These are phyloP conservation scores for Arge pagana DNA, from an alignment of 2,888 invertebrate genomes.

Conservation along the genomic window DNA sequence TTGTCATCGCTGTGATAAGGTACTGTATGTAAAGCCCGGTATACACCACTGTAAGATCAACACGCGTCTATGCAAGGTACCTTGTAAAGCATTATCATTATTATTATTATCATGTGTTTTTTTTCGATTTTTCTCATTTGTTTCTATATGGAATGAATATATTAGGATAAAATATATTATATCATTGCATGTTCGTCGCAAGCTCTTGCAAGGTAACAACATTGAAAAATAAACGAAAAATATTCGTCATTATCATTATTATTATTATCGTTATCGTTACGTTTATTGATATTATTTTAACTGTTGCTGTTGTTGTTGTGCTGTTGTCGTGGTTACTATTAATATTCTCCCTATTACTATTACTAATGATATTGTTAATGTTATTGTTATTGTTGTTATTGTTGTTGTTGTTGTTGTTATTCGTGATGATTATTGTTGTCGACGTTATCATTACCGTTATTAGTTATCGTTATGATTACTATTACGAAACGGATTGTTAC, in stretches of 20 bases:
- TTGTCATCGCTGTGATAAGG: slow-evolving; percentile 49
- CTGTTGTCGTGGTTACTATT: slow-evolving; percentile 29
- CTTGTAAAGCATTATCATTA: slow-evolving; percentile 49
- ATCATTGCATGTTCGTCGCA: slow-evolving; percentile 31
- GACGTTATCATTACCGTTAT: no score
- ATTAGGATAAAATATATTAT: slow-evolving; percentile 49
- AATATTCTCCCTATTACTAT: slow-evolving; percentile 16
- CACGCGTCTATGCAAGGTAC: slow-evolving; percentile 46
- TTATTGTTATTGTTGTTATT: no score
- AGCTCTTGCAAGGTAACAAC: slow-evolving; percentile 25
- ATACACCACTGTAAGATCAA: slow-evolving; percentile 44
- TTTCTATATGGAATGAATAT: slow-evolving; percentile 53
- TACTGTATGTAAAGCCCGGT: slow-evolving; percentile 54
- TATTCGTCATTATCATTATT: slow-evolving; percentile 12
- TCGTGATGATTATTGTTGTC: no score
- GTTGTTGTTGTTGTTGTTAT: no score
- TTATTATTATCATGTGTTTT: background rate
- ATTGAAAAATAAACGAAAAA: slow-evolving; percentile 32
- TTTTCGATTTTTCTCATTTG: background rate
- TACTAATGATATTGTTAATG: slow-evolving; percentile 25
- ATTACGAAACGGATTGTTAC: slow-evolving; percentile 13
- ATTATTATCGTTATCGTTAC: slow-evolving; percentile 2
- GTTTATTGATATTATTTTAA: no score
- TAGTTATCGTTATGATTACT: background rate
- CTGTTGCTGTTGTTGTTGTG: slow-evolving; percentile 20